These are phyloP conservation scores for Allacma fusca DNA, from an alignment of 2,888 invertebrate genomes.

Conservation along the genomic window DNA sequence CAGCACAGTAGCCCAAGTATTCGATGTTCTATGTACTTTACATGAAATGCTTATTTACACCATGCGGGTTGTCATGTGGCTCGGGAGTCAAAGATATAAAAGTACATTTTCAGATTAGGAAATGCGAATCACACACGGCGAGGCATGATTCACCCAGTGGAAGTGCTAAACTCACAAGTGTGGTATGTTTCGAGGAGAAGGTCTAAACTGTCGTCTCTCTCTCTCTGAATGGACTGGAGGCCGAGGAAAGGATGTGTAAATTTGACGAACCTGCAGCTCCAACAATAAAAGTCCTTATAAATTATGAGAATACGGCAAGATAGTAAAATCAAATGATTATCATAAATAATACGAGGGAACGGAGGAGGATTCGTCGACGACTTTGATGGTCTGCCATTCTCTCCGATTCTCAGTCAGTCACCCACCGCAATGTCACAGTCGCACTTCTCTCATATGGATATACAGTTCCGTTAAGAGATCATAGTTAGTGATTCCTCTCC, in stretches of 20 bases:
- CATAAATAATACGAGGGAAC: conserved; percentile 43
- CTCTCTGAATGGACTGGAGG: neutral
- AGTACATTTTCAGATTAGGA: conserved; percentile 7
- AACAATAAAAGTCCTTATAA: conserved; percentile 42
- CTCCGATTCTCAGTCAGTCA: conserved; percentile 8
- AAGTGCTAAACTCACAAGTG: neutral
- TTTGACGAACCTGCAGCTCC: conserved; percentile 43
- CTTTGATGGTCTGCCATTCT: conserved; percentile 36
- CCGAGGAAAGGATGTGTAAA: conserved; percentile 41
- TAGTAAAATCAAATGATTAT: conserved; percentile 46
- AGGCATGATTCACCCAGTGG: conserved; percentile 10
- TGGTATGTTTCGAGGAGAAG: neutral
- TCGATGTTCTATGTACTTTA: neutral
- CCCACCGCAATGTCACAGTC: neutral
- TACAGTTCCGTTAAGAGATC: conserved; percentile 6
- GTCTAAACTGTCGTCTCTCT: neutral
- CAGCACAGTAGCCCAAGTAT: neutral
- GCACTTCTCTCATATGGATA: neutral
- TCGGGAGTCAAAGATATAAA: conserved; percentile 11
- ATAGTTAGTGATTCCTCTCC: conserved; percentile 10
- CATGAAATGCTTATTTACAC: conserved; percentile 11
- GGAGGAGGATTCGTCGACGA: conserved; percentile 28
- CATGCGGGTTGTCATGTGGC: neutral
- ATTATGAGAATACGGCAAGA: conserved; percentile 36
- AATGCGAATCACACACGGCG: conserved; percentile 16